Percentiles rank a stretch among this genome's conserved stretches.
phyloP scores from a whole-genome alignment of 2,113 vertebrate genomes.

The Aptenodytes patagonicus region DNA sequence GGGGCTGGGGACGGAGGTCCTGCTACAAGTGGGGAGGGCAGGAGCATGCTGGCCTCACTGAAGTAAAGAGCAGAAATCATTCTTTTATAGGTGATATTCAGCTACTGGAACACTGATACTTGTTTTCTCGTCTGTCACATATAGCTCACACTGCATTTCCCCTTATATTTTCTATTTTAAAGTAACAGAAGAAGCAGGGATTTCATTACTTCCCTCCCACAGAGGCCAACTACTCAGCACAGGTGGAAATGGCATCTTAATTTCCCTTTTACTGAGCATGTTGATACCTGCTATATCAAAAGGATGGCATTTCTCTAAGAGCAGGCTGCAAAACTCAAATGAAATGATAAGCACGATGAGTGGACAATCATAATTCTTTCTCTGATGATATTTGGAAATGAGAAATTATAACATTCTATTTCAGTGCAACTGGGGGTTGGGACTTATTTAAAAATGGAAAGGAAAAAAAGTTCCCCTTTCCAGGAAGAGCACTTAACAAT shows the following conservation, averaged over 20 bases:
- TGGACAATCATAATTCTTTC: background rate
- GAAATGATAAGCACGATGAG: background rate
- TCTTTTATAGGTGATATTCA: background rate
- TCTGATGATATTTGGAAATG: background rate
- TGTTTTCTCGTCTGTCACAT: background rate
- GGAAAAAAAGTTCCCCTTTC: constrained; percentile 16
- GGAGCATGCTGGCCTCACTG: background rate
- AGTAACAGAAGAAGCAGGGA: background rate
- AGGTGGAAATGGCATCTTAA: constrained; percentile 7
- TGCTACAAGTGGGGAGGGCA: background rate
- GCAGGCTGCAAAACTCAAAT: background rate
- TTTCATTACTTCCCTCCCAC: constrained; percentile 28
- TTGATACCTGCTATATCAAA: background rate
- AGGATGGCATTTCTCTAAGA: background rate
- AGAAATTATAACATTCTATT: background rate
- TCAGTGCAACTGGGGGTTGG: background rate
- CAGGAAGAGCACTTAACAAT: constrained; percentile 58
- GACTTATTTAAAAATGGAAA: constrained; percentile 20
- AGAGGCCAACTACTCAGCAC: background rate
- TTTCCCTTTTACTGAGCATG: constrained; percentile 5
- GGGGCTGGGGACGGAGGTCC: background rate
- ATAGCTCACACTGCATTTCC: background rate
- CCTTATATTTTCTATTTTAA: background rate
- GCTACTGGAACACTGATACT: background rate
- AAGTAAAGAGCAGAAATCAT: background rate